phyloP scores from a whole-genome alignment of 2,113 vertebrate genomes.

The Ctenodactylus gundi region DNA sequence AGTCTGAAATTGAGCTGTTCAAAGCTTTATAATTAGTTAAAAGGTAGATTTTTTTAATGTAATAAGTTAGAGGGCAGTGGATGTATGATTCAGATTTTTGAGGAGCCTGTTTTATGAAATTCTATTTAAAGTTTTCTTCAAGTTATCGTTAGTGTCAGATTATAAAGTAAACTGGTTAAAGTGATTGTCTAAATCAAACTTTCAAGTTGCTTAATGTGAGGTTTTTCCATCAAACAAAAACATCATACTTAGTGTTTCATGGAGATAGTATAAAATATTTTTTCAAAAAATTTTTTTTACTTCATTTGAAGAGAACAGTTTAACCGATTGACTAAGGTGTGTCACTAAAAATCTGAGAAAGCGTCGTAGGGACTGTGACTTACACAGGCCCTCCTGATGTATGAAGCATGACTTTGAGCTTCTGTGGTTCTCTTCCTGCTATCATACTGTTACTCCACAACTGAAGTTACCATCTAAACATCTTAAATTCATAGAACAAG shows the following conservation, averaged over 20 bases:
- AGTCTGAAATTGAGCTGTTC: conserved; percentile 11
- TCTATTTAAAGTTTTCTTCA: conserved; percentile 46
- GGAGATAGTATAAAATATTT: neutral
- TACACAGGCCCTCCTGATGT: neutral
- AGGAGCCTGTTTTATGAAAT: conserved; percentile 5
- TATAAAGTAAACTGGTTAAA: conserved; percentile 48
- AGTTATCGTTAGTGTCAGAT: conserved; percentile 38
- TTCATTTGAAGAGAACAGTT: conserved; percentile 47
- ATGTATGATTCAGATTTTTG: conserved; percentile 40
- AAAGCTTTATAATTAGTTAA: conserved; percentile 39
- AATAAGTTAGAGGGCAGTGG: neutral
- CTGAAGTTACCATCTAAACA: neutral
- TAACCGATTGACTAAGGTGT: conserved; percentile 20
- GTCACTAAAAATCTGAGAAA: conserved; percentile 43
- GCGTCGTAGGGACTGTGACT: neutral
- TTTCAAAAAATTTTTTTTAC: neutral
- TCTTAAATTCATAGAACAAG: neutral
- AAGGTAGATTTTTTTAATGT: conserved; percentile 41
- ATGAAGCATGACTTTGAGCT: neutral
- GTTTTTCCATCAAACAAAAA: conserved; percentile 6
- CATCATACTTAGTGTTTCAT: conserved; percentile 30
- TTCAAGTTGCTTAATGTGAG: conserved; percentile 28
- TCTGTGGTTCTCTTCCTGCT: conserved; percentile 38
- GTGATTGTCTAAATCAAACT: conserved; percentile 23
- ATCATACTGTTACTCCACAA: neutral